A percentile compares a stretch with the other conserved stretches of the same genome.
Evolutionary conservation across 1,140 invertebrate species (phyloP).

Genomic region (Ericerus pela): DNA sequence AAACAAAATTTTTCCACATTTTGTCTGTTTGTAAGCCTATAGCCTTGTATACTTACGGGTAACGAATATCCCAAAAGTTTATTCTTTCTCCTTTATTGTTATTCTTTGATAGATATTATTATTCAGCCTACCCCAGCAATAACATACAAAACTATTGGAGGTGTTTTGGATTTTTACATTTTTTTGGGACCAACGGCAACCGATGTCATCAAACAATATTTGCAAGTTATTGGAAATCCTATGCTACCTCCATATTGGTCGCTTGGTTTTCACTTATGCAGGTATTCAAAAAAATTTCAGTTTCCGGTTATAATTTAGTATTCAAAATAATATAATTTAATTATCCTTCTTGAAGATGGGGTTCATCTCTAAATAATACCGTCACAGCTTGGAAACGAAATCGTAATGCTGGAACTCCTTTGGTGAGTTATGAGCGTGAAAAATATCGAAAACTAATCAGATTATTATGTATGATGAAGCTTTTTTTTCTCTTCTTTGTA

Average conservation of each 20-base stretch:
- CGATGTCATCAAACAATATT: constrained; percentile 60
- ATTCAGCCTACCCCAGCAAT: constrained; percentile 43
- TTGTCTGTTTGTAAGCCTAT: no score
- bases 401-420: constrained; percentile 1
- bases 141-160: constrained; percentile 59
- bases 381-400: not conserved
- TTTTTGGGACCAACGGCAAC: constrained; percentile 54
- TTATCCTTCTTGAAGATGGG: not conserved
- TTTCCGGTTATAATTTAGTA: no score
- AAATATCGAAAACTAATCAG: no score
- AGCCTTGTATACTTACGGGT: no score
- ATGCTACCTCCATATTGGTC: constrained; percentile 79
- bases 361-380: not conserved
- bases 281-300: no score
- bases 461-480: no score
- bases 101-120: constrained; percentile 16
- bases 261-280: constrained; percentile 73
- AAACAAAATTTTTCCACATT: no score
- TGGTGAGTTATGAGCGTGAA: not conserved
- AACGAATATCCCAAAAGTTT: no score
- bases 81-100: no score
- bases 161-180: constrained; percentile 60
- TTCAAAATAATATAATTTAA: no score
- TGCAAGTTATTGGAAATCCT: constrained; percentile 55
- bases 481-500: not conserved